Base-by-base conservation (phyloP, 2,888 invertebrate species). In the Romanomermis culicivorax region DNA sequence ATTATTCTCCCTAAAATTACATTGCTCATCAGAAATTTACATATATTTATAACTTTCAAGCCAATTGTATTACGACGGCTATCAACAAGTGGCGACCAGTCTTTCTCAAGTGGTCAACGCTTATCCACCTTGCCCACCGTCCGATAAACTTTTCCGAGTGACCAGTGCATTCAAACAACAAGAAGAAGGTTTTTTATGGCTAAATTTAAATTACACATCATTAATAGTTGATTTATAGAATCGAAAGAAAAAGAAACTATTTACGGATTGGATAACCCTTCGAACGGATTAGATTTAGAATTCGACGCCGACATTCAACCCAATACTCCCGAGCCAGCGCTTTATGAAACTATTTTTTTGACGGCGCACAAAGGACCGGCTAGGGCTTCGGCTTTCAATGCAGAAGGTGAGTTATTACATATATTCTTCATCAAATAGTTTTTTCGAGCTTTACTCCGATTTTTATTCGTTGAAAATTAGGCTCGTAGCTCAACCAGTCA, bases 331-430 rank as follows among this genome's bases (percentile, higher is more conserved):
- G 95, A 97, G 69, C 93, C 93, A 1, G 87, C 89, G 0, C 79
- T 87, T 11, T 97, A 99, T 68, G 95, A 97, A 74, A 97, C 97
- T 0, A 93, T 93, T 0, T 99, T 95, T 68, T 89, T 97, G 36
- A 97, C 97, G 1, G 87, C 91, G 2, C 95, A 97, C 72, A 95
- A 95, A 73, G 88, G 85, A 2, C 71, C 76, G 55, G 97, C 95
- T 61, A 76, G 95, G 54, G 84, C 93, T 0, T 95, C 91, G 3
- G 88, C 89, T 2, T 99, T 97, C 70, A 91, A 89, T 59, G 76
- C 79, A 7, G 91, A 91, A 72, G 95, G 75, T 71, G 60, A 45
- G 53, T 47, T 54, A 17, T 4, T n/a, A n/a, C n/a, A n/a, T n/a
- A n/a, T n/a, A n/a, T n/a, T n/a, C n/a, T n/a, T n/a, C n/a, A n/a